Percentiles rank a stretch among this genome's conserved stretches.
phyloP scores from a whole-genome alignment of 92 coral and sea anemone genomes.

The Bergia sp. region DNA sequence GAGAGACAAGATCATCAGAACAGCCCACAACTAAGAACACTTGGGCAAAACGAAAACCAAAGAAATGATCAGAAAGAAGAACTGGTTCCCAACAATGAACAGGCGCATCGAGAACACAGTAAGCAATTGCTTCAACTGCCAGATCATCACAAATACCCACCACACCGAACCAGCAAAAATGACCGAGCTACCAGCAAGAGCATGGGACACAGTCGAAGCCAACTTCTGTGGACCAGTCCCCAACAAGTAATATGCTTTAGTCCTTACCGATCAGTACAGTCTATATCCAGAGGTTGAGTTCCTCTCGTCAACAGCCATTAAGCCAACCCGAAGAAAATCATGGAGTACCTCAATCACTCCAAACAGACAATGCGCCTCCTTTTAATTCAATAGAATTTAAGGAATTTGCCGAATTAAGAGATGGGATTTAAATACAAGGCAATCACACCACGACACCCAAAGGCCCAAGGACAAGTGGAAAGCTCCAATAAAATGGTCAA shows the following conservation, averaged over 20 bases:
- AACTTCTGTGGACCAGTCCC: slow-evolving; percentile 73
- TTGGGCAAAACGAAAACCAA: slow-evolving; percentile 56
- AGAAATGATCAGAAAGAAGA: slow-evolving; percentile 46
- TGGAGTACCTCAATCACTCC: slow-evolving; percentile 52
- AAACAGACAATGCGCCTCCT: slow-evolving; percentile 65
- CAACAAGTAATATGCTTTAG: slow-evolving; percentile 48
- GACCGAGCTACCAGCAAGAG: slow-evolving; percentile 62
- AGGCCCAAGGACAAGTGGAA: slow-evolving; percentile 72
- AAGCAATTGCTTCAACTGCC: slow-evolving; percentile 56
- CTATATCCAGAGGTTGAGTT: slow-evolving; percentile 67
- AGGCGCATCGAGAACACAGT: slow-evolving; percentile 54
- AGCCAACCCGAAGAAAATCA: slow-evolving; percentile 38
- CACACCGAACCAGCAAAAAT: slow-evolving; percentile 65
- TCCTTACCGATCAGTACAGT: slow-evolving; percentile 63
- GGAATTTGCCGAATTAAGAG: slow-evolving; percentile 35
- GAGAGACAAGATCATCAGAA: slow-evolving; percentile 31
- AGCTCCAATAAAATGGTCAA: slow-evolving; percentile 51
- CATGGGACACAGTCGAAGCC: slow-evolving; percentile 57
- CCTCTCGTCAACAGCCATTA: slow-evolving; percentile 47
- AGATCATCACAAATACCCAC: slow-evolving; percentile 53
- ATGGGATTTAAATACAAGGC: slow-evolving; percentile 55
- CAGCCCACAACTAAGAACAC: slow-evolving; percentile 66
- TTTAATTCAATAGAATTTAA: slow-evolving; percentile 54
- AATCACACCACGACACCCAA: slow-evolving; percentile 56
- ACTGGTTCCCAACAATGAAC: slow-evolving; percentile 53